These are phyloP conservation scores for Paramuricea clavata DNA, from an alignment of 92 coral and sea anemone genomes.

Conservation along the genomic window DNA sequence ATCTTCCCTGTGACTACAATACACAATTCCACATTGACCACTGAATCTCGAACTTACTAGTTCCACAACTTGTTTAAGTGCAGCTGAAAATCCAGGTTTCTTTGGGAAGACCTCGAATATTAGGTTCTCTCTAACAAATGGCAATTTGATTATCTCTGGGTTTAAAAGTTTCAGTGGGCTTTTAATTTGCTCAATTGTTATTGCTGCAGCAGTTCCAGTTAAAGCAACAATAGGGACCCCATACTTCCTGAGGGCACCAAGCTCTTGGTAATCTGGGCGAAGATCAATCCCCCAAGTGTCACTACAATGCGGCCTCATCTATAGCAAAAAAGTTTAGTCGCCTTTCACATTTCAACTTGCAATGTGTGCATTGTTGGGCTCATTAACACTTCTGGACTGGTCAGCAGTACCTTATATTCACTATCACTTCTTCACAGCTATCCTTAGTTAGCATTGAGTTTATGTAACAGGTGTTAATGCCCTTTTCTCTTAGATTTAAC, in stretches of 20 bases:
- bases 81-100: conserved; percentile 42
- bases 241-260: conserved; percentile 30
- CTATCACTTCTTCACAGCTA: conserved; percentile 11
- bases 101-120: conserved; percentile 6
- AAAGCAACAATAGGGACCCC: conserved; percentile 29
- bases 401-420: conserved; percentile 21
- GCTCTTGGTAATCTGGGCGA: conserved; percentile 46
- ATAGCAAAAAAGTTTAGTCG: conserved; percentile 47
- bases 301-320: conserved; percentile 38
- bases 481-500: conserved; percentile 15
- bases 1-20: conserved; percentile 56
- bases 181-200: conserved; percentile 35
- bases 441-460: conserved; percentile 20
- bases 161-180: conserved; percentile 11
- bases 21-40: conserved; percentile 69
- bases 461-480: conserved; percentile 23
- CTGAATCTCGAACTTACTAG: conserved; percentile 39
- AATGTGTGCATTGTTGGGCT: background rate
- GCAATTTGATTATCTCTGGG: conserved; percentile 45
- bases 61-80: conserved; percentile 40
- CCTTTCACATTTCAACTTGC: conserved; percentile 8
- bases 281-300: conserved; percentile 49
- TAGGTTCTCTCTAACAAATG: conserved; percentile 52
- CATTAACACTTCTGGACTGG: conserved; percentile 22
- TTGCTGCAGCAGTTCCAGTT: conserved; percentile 27